Base-by-base conservation (phyloP, 2,888 invertebrate genomes). In the Rhagonycha lutea region DNA sequence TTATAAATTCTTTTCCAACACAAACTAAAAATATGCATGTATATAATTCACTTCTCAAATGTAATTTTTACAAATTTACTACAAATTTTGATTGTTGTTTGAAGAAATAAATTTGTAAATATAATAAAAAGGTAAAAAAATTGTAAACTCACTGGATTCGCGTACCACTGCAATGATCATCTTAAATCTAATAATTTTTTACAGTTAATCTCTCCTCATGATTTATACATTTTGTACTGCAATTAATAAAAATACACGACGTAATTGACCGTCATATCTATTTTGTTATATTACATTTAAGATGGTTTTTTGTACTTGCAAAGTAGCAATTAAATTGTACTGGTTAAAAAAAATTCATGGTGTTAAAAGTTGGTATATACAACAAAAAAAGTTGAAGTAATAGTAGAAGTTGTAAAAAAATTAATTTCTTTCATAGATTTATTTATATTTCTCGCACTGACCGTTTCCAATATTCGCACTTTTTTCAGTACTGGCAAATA, bases 231-330 rank as follows among this genome's bases (percentile, higher is more conserved):
- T 87, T 87, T 87, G 87, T 87, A 87, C 87, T 87, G 84, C 83
- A 82, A 85, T 86, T 87, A 87, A 86, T 84, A 87, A 87, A 87
- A 86, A 86, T 86, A 86, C 84, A 84, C 85, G 86, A 82, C 86
- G 72, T 82, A 83, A 83, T 84, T 82, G 84, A 85, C 85, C 85
- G 32, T 32, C 32, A 12, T 32, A 32, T 32, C 32, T 83, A 77
- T 80, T 76, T 80, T 78, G 79, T 77, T 79, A 77, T 80, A 83
- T 83, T 83, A 81, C 80, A 82, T 83, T 82, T 80, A 79, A 69
- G 75, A 70, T 63, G 69, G 70, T 79, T 81, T n/a, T 78, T 80
- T 79, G 77, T 81, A 78, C 75, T 79, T 71, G 74, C 84, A 83
- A 82, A 83, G 82, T 81, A 83, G 82, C 84, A 84, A 83, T 83